Evolutionary conservation across 2,113 vertebrate genomes (phyloP).

Genomic region (Mobula birostris): DNA sequence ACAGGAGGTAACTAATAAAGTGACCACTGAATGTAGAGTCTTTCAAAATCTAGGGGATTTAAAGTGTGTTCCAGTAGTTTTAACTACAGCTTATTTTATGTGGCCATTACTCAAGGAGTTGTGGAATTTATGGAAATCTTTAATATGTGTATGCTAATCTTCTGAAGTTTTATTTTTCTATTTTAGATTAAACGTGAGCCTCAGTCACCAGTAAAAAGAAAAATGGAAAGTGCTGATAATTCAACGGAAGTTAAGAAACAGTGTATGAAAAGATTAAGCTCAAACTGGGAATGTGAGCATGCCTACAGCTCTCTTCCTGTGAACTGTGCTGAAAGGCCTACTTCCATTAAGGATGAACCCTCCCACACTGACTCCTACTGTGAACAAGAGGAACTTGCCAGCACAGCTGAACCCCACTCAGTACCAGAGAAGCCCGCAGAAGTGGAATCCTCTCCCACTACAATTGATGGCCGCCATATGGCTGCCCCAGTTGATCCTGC

Average conservation of each 20-base stretch:
- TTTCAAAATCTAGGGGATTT: background rate
- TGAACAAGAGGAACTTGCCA: background rate
- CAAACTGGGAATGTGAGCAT: constrained; percentile 17
- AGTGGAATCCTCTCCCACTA: background rate
- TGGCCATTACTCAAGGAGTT: background rate
- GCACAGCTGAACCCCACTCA: background rate
- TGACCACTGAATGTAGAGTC: background rate
- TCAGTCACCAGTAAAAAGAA: constrained; percentile 23
- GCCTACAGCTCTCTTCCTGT: background rate
- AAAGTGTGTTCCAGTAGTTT: background rate
- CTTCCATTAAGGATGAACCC: background rate
- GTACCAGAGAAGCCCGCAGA: background rate
- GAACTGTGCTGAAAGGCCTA: background rate
- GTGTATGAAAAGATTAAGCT: background rate
- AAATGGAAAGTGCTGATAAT: background rate
- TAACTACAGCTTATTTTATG: background rate
- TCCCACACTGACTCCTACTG: background rate
- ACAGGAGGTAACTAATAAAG: too few relatives aligned
- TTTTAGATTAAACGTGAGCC: constrained; percentile 28
- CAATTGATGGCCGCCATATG: too few relatives aligned
- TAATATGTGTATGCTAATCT: background rate
- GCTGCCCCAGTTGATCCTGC: background rate
- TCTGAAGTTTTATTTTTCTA: background rate
- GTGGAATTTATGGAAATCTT: background rate
- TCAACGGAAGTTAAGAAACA: background rate